A percentile compares a stretch with the other conserved stretches of the same genome.
phyloP scores from a whole-genome alignment of 2,797 vertebrate genomes.

The Scolopax rusticola region DNA sequence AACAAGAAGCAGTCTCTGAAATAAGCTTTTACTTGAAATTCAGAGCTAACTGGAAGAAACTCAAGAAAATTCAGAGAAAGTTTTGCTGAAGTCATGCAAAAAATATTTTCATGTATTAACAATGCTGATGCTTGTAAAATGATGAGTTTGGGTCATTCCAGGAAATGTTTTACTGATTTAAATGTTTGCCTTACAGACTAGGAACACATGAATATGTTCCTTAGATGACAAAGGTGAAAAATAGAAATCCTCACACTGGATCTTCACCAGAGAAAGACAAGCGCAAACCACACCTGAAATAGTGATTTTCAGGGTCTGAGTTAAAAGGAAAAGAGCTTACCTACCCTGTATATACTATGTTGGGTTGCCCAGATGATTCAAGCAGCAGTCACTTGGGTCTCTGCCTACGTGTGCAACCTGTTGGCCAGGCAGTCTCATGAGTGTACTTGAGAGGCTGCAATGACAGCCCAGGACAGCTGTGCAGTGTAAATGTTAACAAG shows the following conservation, averaged over 20 bases:
- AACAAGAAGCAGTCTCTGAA: neutral
- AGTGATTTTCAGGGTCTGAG: neutral
- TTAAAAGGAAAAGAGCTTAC: neutral
- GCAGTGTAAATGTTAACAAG: neutral
- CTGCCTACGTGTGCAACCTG: neutral
- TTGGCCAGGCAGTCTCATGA: neutral
- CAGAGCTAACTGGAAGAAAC: neutral
- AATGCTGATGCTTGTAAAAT: neutral
- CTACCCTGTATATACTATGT: neutral
- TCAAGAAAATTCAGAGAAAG: neutral
- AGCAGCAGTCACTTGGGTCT: neutral
- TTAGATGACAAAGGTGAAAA: neutral
- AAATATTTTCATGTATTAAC: neutral
- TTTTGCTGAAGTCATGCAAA: neutral
- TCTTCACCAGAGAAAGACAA: neutral
- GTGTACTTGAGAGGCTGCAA: neutral
- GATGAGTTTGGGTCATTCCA: neutral
- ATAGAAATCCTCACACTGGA: neutral
- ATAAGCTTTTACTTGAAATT: neutral
- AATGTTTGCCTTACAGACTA: neutral
- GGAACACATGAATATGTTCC: neutral
- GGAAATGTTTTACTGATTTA: neutral
- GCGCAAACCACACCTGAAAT: neutral
- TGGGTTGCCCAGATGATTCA: neutral
- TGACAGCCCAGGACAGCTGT: neutral